Conservation (phyloP, 2,113 vertebrate species). For the Halcyon malimbica region DNA sequence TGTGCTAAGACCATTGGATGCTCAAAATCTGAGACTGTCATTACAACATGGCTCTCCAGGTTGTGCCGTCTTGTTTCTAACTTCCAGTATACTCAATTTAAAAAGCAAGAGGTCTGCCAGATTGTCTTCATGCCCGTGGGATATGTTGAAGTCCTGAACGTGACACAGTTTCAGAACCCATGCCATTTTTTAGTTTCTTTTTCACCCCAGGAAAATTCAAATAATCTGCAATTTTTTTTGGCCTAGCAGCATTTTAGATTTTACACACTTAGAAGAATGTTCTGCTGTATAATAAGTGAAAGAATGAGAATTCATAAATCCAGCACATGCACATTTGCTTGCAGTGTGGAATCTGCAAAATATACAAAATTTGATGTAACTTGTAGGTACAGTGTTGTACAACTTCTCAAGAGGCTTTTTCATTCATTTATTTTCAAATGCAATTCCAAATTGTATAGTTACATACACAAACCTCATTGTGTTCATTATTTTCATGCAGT, state of each 20-base stretch:
- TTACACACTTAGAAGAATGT: background rate
- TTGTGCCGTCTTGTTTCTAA: background rate
- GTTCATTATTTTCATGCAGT: background rate
- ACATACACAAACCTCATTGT: background rate
- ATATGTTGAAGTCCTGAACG: background rate
- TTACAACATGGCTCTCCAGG: background rate
- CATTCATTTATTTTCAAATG: background rate
- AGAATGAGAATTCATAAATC: background rate
- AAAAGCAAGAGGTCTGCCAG: background rate
- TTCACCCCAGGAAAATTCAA: background rate
- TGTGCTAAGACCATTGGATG: background rate
- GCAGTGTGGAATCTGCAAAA: background rate
- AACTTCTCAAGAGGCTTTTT: background rate
- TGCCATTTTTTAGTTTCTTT: background rate
- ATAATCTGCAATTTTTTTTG: background rate
- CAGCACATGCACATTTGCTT: background rate
- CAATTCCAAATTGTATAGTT: background rate
- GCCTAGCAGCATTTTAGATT: background rate
- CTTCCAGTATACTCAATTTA: background rate
- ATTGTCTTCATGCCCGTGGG: background rate
- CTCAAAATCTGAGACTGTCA: background rate
- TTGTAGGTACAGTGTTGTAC: background rate
- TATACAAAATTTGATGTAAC: background rate
- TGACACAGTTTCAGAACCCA: background rate
- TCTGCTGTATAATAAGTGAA: background rate